Conservation (phyloP, 2,113 vertebrate species). For the Heterochromis multidens region DNA sequence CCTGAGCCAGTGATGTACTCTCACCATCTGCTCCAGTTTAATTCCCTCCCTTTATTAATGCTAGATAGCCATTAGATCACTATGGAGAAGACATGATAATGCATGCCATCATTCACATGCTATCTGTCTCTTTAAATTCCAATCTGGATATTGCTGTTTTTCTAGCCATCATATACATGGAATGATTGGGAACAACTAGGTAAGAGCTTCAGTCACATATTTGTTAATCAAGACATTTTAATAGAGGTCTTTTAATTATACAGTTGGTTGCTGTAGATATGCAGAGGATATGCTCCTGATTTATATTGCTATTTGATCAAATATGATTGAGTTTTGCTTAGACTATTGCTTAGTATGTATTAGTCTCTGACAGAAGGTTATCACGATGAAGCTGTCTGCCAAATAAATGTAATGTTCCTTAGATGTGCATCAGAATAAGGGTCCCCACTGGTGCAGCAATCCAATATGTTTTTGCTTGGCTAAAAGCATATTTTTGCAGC, state of each 20-base stretch:
- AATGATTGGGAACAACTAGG: slow-evolving; percentile 63
- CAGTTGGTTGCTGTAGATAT: background rate
- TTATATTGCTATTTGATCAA: slow-evolving; percentile 9
- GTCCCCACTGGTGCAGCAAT: slow-evolving; percentile 23
- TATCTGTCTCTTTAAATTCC: slow-evolving; percentile 76
- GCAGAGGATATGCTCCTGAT: background rate
- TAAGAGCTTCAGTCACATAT: slow-evolving; percentile 54
- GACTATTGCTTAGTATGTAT: background rate
- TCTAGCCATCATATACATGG: slow-evolving; percentile 34
- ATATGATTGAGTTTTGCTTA: background rate
- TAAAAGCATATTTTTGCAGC: slow-evolving; percentile 51
- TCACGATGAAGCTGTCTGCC: slow-evolving; percentile 33
- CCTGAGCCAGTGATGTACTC: slow-evolving; percentile 73
- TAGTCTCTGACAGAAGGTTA: slow-evolving; percentile 19
- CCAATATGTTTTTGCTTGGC: slow-evolving; percentile 47
- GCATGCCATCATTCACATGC: slow-evolving; percentile 73
- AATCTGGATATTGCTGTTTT: slow-evolving; percentile 62
- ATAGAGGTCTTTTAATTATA: slow-evolving; percentile 37
- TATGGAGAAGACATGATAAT: slow-evolving; percentile 76
- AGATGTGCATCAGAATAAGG: slow-evolving; percentile 33
- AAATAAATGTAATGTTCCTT: slow-evolving; percentile 39
- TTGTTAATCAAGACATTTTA: slow-evolving; percentile 58
- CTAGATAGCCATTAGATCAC: slow-evolving; percentile 73
- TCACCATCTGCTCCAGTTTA: slow-evolving; percentile 78
- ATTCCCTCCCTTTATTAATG: slow-evolving; percentile 76